Evolutionary conservation across 2,113 vertebrate species (phyloP).

Genomic region (Ochotona curzoniae): DNA sequence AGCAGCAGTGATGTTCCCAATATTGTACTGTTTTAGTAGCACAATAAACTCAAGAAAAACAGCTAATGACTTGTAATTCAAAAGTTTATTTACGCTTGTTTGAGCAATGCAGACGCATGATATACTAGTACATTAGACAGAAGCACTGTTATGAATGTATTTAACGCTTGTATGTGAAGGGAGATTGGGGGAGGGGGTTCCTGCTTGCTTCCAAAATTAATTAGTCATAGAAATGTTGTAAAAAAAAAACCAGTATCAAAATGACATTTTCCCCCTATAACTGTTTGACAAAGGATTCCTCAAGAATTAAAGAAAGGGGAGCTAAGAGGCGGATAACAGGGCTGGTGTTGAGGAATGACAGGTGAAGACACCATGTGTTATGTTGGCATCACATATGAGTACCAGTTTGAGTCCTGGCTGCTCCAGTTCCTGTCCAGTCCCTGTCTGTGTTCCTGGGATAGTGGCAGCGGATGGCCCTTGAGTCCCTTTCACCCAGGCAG

Average conservation of each 20-base stretch:
- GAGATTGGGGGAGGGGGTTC: background rate
- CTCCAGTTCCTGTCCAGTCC: no score
- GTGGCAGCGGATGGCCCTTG: no score
- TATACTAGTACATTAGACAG: background rate
- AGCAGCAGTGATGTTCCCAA: background rate
- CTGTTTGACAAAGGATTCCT: background rate
- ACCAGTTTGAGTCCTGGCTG: no score
- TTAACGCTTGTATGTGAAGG: background rate
- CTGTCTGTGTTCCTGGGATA: no score
- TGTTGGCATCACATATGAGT: no score
- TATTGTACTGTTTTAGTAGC: background rate
- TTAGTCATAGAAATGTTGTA: background rate
- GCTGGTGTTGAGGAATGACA: no score
- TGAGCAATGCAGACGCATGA: background rate
- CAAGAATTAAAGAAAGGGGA: background rate
- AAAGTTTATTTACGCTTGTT: background rate
- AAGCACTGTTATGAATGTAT: background rate
- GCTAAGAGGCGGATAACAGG: background rate
- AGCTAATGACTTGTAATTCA: background rate
- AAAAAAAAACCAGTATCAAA: background rate
- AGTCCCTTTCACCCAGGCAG: no score
- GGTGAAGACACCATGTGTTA: no score
- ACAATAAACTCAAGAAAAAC: background rate
- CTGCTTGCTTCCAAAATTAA: background rate
- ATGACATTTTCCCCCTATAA: background rate